These are phyloP conservation scores for Venusia cambrica DNA, from an alignment of 2,888 invertebrate genomes.

Conservation along the genomic window DNA sequence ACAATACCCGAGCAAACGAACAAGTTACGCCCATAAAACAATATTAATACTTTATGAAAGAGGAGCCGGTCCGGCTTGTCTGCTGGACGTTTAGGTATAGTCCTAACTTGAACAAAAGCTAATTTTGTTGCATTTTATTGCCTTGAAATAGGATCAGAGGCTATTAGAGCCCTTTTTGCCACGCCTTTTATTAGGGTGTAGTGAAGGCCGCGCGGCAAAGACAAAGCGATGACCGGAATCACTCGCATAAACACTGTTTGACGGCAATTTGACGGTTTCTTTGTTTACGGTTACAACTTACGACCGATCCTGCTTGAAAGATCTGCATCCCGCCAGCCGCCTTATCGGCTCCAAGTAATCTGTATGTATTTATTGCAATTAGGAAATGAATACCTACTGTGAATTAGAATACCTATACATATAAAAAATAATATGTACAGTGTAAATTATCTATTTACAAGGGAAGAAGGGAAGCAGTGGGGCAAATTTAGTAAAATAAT, in stretches of 20 bases:
- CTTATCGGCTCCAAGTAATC: constrained; percentile 5
- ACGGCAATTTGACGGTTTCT: constrained; percentile 71
- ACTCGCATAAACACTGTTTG: constrained; percentile 73
- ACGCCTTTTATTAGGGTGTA: constrained; percentile 80
- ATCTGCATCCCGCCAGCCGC: constrained; percentile 20
- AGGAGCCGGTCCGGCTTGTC: constrained; percentile 44
- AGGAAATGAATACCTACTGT: too few species aligned
- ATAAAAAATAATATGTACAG: too few species aligned
- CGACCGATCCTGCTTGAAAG: constrained; percentile 38
- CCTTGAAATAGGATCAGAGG: constrained; percentile 75
- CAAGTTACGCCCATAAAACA: constrained; percentile 61
- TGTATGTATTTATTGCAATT: not conserved
- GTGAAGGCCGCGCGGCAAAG: constrained; percentile 74
- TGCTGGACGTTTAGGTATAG: constrained; percentile 61
- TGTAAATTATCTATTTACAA: too few species aligned
- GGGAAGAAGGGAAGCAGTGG: too few species aligned
- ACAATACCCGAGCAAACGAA: constrained; percentile 50
- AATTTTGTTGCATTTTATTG: constrained; percentile 80
- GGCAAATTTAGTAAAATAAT: too few species aligned
- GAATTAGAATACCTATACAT: too few species aligned
- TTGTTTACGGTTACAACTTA: too few species aligned
- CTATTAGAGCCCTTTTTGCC: constrained; percentile 76
- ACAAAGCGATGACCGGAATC: constrained; percentile 74
- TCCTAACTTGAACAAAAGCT: constrained; percentile 70
- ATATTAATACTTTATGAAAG: constrained; percentile 38